These are phyloP conservation scores for Poecilia picta DNA, from an alignment of 2,797 vertebrate genomes.

Conservation along the genomic window DNA sequence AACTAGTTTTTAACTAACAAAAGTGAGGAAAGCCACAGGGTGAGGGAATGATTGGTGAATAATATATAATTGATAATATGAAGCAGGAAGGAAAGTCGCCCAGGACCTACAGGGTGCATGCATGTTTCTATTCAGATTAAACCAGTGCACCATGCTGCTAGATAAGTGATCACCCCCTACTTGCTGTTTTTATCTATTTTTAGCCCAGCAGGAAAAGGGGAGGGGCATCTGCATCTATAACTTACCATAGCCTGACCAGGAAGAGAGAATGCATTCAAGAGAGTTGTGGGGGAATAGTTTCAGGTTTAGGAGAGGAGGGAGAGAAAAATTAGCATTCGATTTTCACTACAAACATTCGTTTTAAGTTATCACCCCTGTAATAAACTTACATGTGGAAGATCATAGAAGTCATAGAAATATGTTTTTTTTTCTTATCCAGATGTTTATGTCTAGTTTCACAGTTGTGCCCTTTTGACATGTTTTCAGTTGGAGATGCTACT, in stretches of 20 bases:
- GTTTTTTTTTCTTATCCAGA: not conserved
- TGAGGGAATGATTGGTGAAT: slow-evolving; percentile 20
- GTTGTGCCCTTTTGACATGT: not conserved
- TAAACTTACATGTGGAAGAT: not conserved
- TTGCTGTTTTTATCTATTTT: slow-evolving; percentile 54
- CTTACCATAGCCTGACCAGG: slow-evolving; percentile 98
- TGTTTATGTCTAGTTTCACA: not conserved
- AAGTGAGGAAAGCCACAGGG: slow-evolving; percentile 39
- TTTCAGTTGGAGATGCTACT: not conserved
- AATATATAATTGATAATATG: slow-evolving; percentile 44
- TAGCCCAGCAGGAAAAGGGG: slow-evolving; percentile 48
- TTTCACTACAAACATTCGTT: not conserved
- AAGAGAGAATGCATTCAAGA: slow-evolving; percentile 90
- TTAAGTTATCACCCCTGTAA: not conserved
- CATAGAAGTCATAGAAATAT: not conserved
- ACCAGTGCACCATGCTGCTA: slow-evolving; percentile 42
- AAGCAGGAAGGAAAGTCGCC: slow-evolving; percentile 60
- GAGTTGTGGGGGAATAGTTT: slow-evolving; percentile 86
- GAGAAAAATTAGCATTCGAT: slow-evolving; percentile 70
- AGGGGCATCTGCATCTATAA: slow-evolving; percentile 73
- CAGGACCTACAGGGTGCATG: slow-evolving; percentile 54
- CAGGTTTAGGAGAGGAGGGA: slow-evolving; percentile 78
- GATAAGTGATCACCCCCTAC: slow-evolving; percentile 51
- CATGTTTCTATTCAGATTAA: slow-evolving; percentile 33
- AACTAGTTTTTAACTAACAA: slow-evolving; percentile 17